These are phyloP conservation scores for Ditylenchus weischeri DNA, from an alignment of 2,888 invertebrate genomes.

Conservation along the genomic window DNA sequence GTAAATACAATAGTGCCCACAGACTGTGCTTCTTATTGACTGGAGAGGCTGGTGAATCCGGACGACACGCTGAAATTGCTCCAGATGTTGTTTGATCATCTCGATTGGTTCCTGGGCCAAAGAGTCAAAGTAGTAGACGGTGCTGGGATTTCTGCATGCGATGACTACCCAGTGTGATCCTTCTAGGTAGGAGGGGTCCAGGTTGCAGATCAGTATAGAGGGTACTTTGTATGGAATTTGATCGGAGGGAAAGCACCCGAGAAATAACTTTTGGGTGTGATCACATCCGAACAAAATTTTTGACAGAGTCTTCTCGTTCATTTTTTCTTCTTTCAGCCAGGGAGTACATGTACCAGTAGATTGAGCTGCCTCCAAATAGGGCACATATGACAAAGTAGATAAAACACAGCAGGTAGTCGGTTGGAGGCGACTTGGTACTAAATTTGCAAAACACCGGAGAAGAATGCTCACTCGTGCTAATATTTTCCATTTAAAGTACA, in stretches of 20 bases:
- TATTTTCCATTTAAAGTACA: background rate
- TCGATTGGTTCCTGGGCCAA: no score
- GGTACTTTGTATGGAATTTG: no score
- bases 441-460: no score
- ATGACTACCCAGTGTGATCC: no score
- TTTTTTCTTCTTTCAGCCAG: background rate
- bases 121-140: no score
- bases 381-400: background rate
- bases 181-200: no score
- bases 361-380: background rate
- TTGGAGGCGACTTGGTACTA: no score
- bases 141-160: no score
- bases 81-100: no score
- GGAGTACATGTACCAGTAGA: no score
- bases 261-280: conserved; percentile 2
- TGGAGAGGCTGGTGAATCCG: background rate
- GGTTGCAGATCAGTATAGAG: no score
- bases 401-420: background rate
- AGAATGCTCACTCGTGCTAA: background rate
- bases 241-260: conserved; percentile 12
- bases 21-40: background rate
- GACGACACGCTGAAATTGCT: no score
- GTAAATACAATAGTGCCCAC: conserved; percentile 16
- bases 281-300: background rate
- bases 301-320: background rate